Conservation (phyloP, 2,797 vertebrate species). For the Stomatorhinus walkeri region DNA sequence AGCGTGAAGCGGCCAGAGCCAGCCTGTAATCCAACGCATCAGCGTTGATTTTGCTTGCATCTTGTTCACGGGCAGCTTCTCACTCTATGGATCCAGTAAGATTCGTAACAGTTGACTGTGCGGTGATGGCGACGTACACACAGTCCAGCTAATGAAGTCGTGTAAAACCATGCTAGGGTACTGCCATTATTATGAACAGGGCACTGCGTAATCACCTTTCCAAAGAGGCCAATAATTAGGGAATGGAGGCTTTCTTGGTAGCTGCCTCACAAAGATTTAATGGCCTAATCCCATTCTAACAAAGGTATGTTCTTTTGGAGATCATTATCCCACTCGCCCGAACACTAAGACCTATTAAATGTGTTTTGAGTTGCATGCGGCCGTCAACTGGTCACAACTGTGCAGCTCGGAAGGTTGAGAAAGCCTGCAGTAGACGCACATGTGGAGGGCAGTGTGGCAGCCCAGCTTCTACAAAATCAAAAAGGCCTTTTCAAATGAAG, state of each 20-base stretch:
- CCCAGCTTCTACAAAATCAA: not conserved
- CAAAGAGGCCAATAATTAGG: conserved; percentile 17
- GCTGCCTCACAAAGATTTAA: conserved; percentile 2
- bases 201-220: not conserved
- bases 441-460: not conserved
- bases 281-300: conserved; percentile 18
- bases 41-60: not conserved
- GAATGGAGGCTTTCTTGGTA: not conserved
- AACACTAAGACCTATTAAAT: conserved; percentile 66
- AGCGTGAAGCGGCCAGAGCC: not conserved
- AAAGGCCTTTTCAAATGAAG: not conserved
- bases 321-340: conserved; percentile 53
- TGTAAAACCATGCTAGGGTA: not conserved
- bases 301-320: not conserved
- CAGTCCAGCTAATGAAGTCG: not conserved
- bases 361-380: conserved; percentile 66
- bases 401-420: not conserved
- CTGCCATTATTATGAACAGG: not conserved
- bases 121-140: not conserved
- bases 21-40: not conserved
- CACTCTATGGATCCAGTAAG: not conserved
- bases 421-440: not conserved
- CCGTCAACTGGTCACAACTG: not conserved
- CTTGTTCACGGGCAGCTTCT: not conserved
- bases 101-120: not conserved